phyloP scores from a whole-genome alignment of 2,888 invertebrate species.

The Drosophila anomelani region DNA sequence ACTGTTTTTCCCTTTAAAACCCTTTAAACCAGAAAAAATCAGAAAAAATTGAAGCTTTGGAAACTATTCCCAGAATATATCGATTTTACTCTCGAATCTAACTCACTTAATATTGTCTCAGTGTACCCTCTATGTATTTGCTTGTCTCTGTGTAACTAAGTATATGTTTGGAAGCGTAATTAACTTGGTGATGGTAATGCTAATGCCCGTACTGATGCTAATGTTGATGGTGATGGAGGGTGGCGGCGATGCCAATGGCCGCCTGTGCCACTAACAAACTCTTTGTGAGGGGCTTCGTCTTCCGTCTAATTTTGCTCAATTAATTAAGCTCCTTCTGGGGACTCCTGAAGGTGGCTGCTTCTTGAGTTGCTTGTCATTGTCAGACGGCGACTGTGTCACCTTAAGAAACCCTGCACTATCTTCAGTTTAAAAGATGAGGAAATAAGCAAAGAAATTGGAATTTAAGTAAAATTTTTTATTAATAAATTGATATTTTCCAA shows the following conservation, averaged over 20 bases:
- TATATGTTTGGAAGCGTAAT: constrained; percentile 52
- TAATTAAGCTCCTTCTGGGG: constrained; percentile 55
- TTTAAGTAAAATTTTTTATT: neutral
- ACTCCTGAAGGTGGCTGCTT: constrained; percentile 22
- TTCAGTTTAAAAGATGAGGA: neutral
- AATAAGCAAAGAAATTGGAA: neutral
- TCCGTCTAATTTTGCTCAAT: constrained; percentile 64
- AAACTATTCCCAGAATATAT: neutral
- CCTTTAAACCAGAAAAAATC: too few relatives aligned
- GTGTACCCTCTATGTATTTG: constrained; percentile 13
- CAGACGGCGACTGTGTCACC: constrained; percentile 2
- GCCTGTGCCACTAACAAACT: constrained; percentile 52
- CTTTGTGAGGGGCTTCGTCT: constrained; percentile 54
- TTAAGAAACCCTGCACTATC: neutral
- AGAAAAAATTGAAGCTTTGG: too few relatives aligned
- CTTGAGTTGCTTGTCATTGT: constrained; percentile 47
- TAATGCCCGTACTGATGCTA: constrained; percentile 31
- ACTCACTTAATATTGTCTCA: neutral
- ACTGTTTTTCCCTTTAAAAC: neutral
- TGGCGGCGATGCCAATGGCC: constrained; percentile 9
- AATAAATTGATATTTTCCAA: too few relatives aligned
- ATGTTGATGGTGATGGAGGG: constrained; percentile 37
- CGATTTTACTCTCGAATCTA: neutral
- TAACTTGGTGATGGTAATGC: constrained; percentile 56
- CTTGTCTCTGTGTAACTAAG: constrained; percentile 23